Evolutionary conservation across 2,797 vertebrate genomes (phyloP).

Genomic region (Lepilemur septentrionalis): DNA sequence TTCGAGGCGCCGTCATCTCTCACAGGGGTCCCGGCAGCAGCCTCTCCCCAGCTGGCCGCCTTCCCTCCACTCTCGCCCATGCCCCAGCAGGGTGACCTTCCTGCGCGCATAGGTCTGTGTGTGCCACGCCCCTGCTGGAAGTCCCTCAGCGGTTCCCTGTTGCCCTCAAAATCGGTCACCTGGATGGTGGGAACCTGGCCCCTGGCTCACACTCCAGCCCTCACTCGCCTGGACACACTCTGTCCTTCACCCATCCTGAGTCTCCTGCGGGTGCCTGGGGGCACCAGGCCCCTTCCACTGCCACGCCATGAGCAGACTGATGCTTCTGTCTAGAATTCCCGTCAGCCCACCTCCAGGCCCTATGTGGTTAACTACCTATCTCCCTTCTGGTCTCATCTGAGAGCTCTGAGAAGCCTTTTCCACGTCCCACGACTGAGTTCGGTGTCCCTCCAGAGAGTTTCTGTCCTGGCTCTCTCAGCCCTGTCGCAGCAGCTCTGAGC

Average conservation of each 20-base stretch:
- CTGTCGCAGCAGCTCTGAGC: not conserved
- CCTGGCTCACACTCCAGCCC: not conserved
- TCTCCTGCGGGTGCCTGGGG: not conserved
- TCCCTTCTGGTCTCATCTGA: no score
- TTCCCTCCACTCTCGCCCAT: no score
- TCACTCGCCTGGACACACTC: not conserved
- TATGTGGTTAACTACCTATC: not conserved
- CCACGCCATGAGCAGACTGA: not conserved
- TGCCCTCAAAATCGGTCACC: not conserved
- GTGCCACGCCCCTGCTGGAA: no score
- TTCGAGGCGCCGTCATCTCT: not conserved
- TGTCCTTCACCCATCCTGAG: not conserved
- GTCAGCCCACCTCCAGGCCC: not conserved
- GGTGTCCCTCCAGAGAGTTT: not conserved
- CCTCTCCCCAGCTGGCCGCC: not conserved
- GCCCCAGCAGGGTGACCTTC: not conserved
- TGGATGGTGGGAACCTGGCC: no score
- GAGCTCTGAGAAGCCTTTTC: not conserved
- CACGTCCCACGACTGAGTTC: accelerated
- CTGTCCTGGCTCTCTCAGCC: not conserved
- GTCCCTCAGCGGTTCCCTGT: not conserved
- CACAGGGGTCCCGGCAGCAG: not conserved
- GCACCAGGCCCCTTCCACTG: no score
- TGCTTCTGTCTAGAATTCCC: not conserved
- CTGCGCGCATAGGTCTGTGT: accelerated